Conservation (phyloP, 2,797 vertebrate species). For the Sebastes variabilis region DNA sequence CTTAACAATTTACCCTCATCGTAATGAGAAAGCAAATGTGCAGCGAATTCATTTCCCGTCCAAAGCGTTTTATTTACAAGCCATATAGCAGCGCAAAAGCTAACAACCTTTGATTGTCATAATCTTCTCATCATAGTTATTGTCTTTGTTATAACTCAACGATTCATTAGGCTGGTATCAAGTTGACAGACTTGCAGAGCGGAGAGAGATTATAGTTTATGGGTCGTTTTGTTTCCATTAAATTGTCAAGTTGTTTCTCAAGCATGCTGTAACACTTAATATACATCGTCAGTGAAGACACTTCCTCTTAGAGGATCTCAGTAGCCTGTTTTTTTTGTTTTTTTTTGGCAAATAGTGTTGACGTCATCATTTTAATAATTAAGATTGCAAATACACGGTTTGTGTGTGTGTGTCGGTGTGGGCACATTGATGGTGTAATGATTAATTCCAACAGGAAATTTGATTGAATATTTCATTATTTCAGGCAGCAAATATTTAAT, state of each 20-base stretch:
- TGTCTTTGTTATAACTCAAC: conserved; percentile 12
- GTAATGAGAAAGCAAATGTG: conserved; percentile 63
- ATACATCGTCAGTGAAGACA: background rate
- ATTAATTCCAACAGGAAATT: background rate
- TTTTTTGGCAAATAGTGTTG: background rate
- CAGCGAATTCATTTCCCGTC: conserved; percentile 55
- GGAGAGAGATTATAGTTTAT: background rate
- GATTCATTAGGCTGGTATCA: conserved; percentile 12
- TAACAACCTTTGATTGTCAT: conserved; percentile 41
- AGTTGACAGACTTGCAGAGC: background rate
- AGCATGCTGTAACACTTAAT: background rate
- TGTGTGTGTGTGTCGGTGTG: background rate
- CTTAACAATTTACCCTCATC: conserved; percentile 70
- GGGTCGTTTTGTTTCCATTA: conserved; percentile 1
- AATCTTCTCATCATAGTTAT: conserved; percentile 25
- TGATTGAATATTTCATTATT: background rate
- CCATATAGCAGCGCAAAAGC: conserved; percentile 30
- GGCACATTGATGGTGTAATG: background rate
- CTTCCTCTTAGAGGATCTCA: background rate
- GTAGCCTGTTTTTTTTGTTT: background rate
- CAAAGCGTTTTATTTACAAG: conserved; percentile 66
- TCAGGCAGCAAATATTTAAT: background rate
- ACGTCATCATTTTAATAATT: background rate
- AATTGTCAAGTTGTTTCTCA: conserved; percentile 1
- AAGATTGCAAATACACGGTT: background rate